Conservation (phyloP, 2,797 vertebrate species). For the Hirundo rustica region DNA sequence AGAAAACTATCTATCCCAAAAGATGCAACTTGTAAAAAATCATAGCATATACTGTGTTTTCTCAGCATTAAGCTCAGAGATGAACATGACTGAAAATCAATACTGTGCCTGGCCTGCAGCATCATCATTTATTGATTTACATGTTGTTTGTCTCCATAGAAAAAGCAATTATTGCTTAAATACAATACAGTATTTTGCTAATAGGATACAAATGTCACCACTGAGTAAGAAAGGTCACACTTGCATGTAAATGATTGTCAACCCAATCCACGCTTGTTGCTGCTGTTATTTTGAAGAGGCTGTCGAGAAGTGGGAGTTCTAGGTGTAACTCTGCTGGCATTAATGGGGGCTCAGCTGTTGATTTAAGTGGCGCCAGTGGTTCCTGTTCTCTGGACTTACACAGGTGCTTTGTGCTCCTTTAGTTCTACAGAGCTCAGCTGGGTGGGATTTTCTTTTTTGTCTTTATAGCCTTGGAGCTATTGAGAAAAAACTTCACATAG, state of each 20-base stretch:
- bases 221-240: slow-evolving; percentile 51
- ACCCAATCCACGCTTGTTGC: not conserved
- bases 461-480: not conserved
- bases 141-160: slow-evolving; percentile 67
- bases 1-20: not conserved
- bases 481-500: not conserved
- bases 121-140: slow-evolving; percentile 72
- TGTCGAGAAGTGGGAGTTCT: not conserved
- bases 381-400: not conserved
- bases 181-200: slow-evolving; percentile 72
- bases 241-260: slow-evolving; percentile 64
- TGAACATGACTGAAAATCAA: slow-evolving; percentile 72
- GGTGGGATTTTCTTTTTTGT: not conserved
- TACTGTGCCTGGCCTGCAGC: slow-evolving; percentile 52
- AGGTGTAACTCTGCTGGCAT: not conserved
- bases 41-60: slow-evolving; percentile 55
- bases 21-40: slow-evolving; percentile 53
- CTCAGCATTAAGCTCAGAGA: slow-evolving; percentile 55
- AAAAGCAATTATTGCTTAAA: slow-evolving; percentile 77
- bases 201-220: slow-evolving; percentile 72
- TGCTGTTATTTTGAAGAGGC: slow-evolving; percentile 14
- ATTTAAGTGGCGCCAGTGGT: not conserved
- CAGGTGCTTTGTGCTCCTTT: not conserved
- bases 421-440: not conserved
- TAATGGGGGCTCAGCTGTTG: not conserved